Evolutionary conservation across 2,888 invertebrate genomes (phyloP).

Genomic region (Lepas anatifera): DNA sequence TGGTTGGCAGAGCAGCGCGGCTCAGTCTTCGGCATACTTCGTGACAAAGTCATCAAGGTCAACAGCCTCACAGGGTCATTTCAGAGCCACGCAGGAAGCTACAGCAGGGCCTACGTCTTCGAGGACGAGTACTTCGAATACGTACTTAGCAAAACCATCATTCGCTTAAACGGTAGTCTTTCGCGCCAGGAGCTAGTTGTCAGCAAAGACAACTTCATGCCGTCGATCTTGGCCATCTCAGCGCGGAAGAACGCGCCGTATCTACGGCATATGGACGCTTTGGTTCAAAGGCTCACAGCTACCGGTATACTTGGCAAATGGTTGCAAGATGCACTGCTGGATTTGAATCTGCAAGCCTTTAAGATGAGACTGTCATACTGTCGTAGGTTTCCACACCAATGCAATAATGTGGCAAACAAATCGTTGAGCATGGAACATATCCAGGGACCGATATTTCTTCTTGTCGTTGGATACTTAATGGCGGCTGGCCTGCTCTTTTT

Average conservation of each 20-base stretch:
- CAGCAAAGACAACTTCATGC: neutral
- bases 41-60: neutral
- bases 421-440: neutral
- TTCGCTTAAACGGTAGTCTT: neutral
- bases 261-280: neutral
- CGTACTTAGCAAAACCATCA: neutral
- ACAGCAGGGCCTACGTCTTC: neutral
- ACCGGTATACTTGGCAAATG: neutral
- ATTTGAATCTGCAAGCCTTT: neutral
- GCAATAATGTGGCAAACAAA: neutral
- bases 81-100: neutral
- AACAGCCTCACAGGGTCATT: neutral
- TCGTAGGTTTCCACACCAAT: too few relatives aligned
- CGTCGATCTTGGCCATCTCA: neutral
- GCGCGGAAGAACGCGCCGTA: constrained; percentile 2
- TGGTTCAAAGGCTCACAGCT: neutral
- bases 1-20: neutral
- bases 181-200: neutral
- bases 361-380: too few relatives aligned
- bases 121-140: constrained; percentile 7
- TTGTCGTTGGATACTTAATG: neutral
- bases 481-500: neutral
- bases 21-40: neutral
- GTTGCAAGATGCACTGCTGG: neutral
- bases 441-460: neutral